Evolutionary conservation across 1,140 invertebrate species (phyloP).

Genomic region (Hestina assimilis): DNA sequence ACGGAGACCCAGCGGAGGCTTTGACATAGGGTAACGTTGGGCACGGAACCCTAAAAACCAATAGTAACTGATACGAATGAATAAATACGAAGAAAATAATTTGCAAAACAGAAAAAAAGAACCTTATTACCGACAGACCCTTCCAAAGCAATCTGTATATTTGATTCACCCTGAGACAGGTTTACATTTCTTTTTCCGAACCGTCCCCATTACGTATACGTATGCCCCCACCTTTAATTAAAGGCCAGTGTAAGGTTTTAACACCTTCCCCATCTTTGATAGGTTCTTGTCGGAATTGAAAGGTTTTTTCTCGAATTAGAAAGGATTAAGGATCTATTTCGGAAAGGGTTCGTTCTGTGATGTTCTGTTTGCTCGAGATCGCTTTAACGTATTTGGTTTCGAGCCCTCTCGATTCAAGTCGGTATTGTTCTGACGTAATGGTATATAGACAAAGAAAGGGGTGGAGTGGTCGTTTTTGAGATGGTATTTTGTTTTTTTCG

Average conservation of each 20-base stretch:
- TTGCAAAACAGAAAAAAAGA: no score
- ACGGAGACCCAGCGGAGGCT: no score
- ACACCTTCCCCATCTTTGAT: slow-evolving; percentile 67
- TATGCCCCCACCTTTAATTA: slow-evolving; percentile 62
- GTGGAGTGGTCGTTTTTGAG: not conserved
- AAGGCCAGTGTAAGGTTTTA: slow-evolving; percentile 69
- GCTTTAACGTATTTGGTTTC: slow-evolving; percentile 17
- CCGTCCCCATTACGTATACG: slow-evolving; percentile 59
- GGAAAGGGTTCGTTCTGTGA: slow-evolving; percentile 45
- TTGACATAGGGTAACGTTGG: no score
- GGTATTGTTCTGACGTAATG: slow-evolving; percentile 22
- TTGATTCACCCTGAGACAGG: not conserved
- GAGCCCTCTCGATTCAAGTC: slow-evolving; percentile 5
- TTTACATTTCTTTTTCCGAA: slow-evolving; percentile 58
- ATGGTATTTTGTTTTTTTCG: not conserved
- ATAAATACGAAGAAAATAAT: no score
- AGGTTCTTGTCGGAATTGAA: slow-evolving; percentile 59
- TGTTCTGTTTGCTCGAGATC: slow-evolving; percentile 35
- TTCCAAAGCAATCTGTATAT: no score
- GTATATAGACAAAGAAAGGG: no score
- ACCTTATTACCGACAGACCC: no score
- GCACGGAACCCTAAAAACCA: no score
- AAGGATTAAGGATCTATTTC: slow-evolving; percentile 37
- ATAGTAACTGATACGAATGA: no score
- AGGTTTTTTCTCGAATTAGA: slow-evolving; percentile 57